Percentiles rank a stretch among this genome's conserved stretches.
Conservation (phyloP, 1,140 invertebrate species). For the Teleopsis dalmanni region DNA sequence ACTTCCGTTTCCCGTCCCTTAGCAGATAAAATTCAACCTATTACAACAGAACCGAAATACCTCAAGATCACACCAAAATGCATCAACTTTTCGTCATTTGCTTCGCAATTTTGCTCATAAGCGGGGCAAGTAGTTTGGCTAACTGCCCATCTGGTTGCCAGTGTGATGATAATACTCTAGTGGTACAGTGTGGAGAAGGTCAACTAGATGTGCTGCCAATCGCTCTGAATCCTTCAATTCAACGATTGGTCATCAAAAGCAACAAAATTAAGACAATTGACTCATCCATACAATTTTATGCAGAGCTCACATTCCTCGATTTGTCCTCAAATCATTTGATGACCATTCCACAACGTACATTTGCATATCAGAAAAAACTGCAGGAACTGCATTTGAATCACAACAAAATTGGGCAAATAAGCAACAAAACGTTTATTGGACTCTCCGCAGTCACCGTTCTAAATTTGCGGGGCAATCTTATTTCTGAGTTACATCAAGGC, state of each 20-base stretch:
- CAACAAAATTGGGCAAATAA: constrained; percentile 74
- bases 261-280: constrained; percentile 86
- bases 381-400: constrained; percentile 77
- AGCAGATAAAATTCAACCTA: no score
- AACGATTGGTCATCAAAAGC: constrained; percentile 70
- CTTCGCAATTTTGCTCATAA: constrained; percentile 11
- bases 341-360: constrained; percentile 69
- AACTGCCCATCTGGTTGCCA: constrained; percentile 70
- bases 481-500: constrained; percentile 68
- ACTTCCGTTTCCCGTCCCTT: no score
- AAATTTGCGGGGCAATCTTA: constrained; percentile 72
- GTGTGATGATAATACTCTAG: constrained; percentile 80
- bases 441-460: constrained; percentile 69
- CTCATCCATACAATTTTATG: constrained; percentile 79
- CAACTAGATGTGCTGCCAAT: constrained; percentile 84
- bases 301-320: constrained; percentile 74
- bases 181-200: constrained; percentile 75
- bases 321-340: constrained; percentile 75
- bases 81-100: not conserved
- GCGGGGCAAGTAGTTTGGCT: constrained; percentile 34
- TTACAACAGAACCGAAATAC: no score
- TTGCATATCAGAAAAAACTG: constrained; percentile 70
- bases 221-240: constrained; percentile 81
- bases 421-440: constrained; percentile 72
- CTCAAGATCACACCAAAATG: constrained; percentile 12